Base-by-base conservation (phyloP, 2,113 vertebrate species). In the Podarcis muralis region DNA sequence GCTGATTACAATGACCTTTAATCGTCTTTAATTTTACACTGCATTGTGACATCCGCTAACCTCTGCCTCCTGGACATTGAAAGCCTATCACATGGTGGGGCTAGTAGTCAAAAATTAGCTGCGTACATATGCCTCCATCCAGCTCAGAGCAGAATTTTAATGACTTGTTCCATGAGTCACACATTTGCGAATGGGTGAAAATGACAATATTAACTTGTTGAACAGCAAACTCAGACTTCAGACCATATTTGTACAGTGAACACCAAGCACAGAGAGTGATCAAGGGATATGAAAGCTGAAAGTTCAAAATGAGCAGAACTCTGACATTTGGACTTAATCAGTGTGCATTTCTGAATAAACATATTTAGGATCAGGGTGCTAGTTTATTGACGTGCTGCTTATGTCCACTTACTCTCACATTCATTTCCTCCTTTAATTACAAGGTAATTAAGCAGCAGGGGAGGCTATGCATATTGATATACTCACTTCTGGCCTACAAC, bases 51-150 rank as follows among this genome's bases (percentile, higher is more conserved):
- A 88, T 95, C 90, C 90, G 89, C 91, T 93, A 95, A 81, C 81
- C 0, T 0, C 8, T 92, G 87, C 48, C 88, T 93, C 35, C 30
- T 87, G 81, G 88, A 85, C 62, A 62, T 15, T 75, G 69, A 92
- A 91, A 92, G 88, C 81, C 65, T 90, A 89, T 72, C 90, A 90
- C 90, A 84, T 88, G 80, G 62, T 80, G 77, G 22, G 32, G 71
- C 90, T 88, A 88, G 79, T 71, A 93, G 90, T 92, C 79, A 91
- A 94, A 94, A 93, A 92, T 93, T 93, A 94, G 48, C 87, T 95
- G 86, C 87, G n/a, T n/a, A 91, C 78, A 90, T 0, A 0, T 89
- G 79, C 57, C 89, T 13, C 7, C 7, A 16, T 72, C 71, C 76
- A 82, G 85, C 89, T 71, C 83, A 69, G 91, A 92, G 91, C 76